Percentiles rank a stretch among this genome's conserved stretches.
These are phyloP conservation scores for Chelon labrosus DNA, from an alignment of 2,797 vertebrate genomes.

Conservation along the genomic window DNA sequence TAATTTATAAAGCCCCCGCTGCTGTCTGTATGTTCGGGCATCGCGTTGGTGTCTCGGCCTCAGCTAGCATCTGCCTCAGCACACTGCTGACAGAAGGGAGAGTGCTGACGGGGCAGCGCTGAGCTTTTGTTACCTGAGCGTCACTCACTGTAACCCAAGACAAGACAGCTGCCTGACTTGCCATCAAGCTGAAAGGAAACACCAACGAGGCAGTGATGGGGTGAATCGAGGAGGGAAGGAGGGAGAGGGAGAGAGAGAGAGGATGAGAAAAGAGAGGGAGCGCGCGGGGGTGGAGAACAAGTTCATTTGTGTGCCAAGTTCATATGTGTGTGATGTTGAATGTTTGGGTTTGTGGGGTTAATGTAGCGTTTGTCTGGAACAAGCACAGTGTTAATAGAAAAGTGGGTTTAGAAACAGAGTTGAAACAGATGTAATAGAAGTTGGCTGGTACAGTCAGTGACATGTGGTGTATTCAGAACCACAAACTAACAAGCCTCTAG, in stretches of 20 bases:
- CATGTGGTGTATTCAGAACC: conserved; percentile 7
- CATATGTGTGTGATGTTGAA: conserved; percentile 30
- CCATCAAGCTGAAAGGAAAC: conserved; percentile 69
- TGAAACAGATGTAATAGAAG: conserved; percentile 31
- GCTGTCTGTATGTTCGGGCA: conserved; percentile 17
- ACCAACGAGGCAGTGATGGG: conserved; percentile 33
- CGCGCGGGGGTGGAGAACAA: conserved; percentile 21
- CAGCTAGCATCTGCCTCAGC: conserved; percentile 70
- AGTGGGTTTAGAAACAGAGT: conserved; percentile 30
- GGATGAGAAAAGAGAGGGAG: conserved; percentile 2
- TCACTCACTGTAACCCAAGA: conserved; percentile 71
- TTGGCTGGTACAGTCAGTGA: background rate
- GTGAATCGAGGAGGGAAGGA: background rate
- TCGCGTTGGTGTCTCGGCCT: conserved; percentile 20
- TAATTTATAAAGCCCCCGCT: conserved; percentile 50
- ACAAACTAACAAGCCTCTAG: background rate
- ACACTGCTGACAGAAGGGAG: conserved; percentile 48
- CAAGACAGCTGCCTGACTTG: conserved; percentile 76
- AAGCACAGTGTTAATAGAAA: conserved; percentile 23
- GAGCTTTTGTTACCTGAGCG: conserved; percentile 79
- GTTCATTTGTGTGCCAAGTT: conserved; percentile 63
- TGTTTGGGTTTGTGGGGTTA: background rate
- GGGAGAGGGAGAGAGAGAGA: background rate
- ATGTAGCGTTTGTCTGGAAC: conserved; percentile 18
- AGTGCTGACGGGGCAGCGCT: conserved; percentile 53